Evolutionary conservation across 2,113 vertebrate genomes (phyloP), one percentile per base, ranked within the genome.

Genomic region (Procapra przewalskii): DNA sequence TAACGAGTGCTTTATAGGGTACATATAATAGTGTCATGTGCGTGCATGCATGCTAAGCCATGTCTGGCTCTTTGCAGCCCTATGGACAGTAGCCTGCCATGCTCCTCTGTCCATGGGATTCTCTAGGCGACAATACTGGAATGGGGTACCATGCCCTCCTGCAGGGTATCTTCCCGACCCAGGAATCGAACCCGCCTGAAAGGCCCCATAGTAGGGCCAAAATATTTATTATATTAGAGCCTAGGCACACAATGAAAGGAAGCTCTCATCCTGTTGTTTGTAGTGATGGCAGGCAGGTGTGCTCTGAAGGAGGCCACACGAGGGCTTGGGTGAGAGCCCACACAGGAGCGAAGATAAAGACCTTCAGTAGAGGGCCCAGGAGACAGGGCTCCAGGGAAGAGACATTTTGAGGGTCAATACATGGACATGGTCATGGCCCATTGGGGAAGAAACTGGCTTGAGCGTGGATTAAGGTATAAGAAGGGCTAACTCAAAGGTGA

Each of bases 251-350:
- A 8, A 1, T 10, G 43, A 31, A 91, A 75, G 33, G 45, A 7
- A 57, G 11, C n/a, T 3, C 0, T 5, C 7, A 1, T 67, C 29
- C 45, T 48, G 0, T 77, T n/a, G 9, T 67, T 25, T 6, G 6
- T 50, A 5, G 10, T 36, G n/a, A 3, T 16, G 31, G 23, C 16
- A n/a, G 16, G 19, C 23, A 82, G 33, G 7, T 59, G 31, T 64
- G 27, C 17, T 80, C 54, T 31, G 82, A 77, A 80, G 13, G 54
- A 29, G 16, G 4, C 88, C 45, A 6, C 40, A 27, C 3, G 17
- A 82, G 25, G 48, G 12, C 45, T 27, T 3, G 8, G 15, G 45
- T 45, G 9, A 27, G n/a, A 50, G 13, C 45, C 71, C 81, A 29
- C 75, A 4, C 17, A 23, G 55, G 25, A 27, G 0, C 6, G 4